These are phyloP conservation scores for Bacillus rossius DNA, from an alignment of 1,140 invertebrate genomes.

Conservation along the genomic window DNA sequence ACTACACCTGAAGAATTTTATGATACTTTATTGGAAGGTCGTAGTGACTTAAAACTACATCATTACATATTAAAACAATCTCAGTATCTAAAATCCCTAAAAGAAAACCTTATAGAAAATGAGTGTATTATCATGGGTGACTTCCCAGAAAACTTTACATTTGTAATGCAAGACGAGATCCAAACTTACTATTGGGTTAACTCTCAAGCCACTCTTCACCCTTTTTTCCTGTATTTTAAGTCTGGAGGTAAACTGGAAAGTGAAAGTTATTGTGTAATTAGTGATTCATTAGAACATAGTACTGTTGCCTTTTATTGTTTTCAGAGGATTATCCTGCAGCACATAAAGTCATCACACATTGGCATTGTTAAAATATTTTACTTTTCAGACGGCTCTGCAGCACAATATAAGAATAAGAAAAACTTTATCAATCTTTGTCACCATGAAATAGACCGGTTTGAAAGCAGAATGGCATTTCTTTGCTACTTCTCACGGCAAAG, in stretches of 20 bases:
- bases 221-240: conserved; percentile 23
- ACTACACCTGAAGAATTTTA: conserved; percentile 13
- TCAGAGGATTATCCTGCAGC: background rate
- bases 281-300: conserved; percentile 21
- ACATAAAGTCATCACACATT: conserved; percentile 1
- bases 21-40: conserved; percentile 5
- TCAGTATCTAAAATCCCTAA: conserved; percentile 7
- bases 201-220: conserved; percentile 25
- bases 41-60: conserved; percentile 9
- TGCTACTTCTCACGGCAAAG: conserved; percentile 35
- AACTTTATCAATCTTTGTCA: conserved; percentile 32
- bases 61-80: conserved; percentile 14
- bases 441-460: conserved; percentile 27
- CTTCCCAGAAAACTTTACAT: conserved; percentile 28
- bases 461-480: conserved; percentile 32
- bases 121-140: conserved; percentile 20
- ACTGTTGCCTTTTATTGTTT: conserved; percentile 19
- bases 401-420: conserved; percentile 36
- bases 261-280: conserved; percentile 12
- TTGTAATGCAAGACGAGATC: conserved; percentile 26
- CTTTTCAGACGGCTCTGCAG: conserved; percentile 31
- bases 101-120: conserved; percentile 15
- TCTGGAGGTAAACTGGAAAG: conserved; percentile 5
- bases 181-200: conserved; percentile 27
- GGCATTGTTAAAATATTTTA: conserved; percentile 28